Percentiles rank a stretch among this genome's conserved stretches.
These are phyloP conservation scores for Tauraco hartlaubi DNA, from an alignment of 2,797 vertebrate species.

Conservation along the genomic window DNA sequence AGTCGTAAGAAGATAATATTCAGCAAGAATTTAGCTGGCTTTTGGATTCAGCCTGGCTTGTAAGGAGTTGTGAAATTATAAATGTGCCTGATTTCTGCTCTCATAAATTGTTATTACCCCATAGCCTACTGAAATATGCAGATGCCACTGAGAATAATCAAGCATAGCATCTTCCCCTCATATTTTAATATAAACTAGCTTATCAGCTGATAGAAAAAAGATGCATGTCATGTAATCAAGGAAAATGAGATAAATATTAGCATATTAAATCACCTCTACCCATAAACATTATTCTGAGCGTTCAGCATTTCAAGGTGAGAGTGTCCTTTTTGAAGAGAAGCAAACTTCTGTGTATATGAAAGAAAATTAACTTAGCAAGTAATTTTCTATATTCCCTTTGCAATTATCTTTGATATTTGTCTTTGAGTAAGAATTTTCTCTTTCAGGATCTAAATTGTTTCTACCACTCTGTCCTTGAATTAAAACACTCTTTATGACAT, in stretches of 20 bases:
- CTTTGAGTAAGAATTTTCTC: conserved; percentile 14
- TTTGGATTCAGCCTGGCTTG: not conserved
- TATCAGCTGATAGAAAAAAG: conserved; percentile 68
- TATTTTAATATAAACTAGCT: conserved; percentile 68
- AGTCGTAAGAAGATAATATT: not conserved
- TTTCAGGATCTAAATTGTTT: conserved; percentile 18
- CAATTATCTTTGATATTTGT: conserved; percentile 28
- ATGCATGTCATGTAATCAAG: conserved; percentile 65
- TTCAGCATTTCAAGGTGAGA: conserved; percentile 53
- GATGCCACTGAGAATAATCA: conserved; percentile 69
- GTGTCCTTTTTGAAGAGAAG: conserved; percentile 16
- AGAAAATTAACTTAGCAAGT: conserved; percentile 1
- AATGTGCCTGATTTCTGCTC: conserved; percentile 26
- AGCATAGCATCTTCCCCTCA: conserved; percentile 35
- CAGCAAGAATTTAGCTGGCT: not conserved
- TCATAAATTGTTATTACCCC: not conserved
- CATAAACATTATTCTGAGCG: not conserved
- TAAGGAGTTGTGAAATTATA: not conserved
- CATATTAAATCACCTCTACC: conserved; percentile 52
- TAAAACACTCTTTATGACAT: conserved; percentile 25
- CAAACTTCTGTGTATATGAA: not conserved
- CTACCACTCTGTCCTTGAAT: conserved; percentile 22
- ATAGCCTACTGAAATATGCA: conserved; percentile 51
- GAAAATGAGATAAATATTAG: conserved; percentile 67
- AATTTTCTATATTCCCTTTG: not conserved